Percentiles rank a stretch among this genome's conserved stretches.
Evolutionary conservation across 1,140 invertebrate genomes (phyloP).

Genomic region (roundworm (Caenorhabditis elegans)): DNA sequence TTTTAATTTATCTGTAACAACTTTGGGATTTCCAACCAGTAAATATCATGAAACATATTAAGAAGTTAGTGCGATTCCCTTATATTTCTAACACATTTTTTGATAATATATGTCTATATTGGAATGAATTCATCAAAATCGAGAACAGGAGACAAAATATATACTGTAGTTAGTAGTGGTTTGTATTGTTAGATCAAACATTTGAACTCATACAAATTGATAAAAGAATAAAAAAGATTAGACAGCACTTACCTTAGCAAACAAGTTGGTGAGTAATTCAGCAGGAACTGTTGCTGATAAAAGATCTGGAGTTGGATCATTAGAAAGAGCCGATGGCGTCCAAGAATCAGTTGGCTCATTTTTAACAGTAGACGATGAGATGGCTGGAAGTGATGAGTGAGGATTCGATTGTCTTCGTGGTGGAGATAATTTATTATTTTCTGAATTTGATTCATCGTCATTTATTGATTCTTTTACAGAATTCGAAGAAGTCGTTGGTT

Average conservation of each 20-base stretch:
- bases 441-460: neutral
- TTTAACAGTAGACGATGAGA: neutral
- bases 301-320: constrained; percentile 2
- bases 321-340: neutral
- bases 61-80: no score
- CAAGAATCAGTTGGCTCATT: neutral
- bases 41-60: no score
- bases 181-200: no score
- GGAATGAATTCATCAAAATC: no score
- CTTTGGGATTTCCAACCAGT: no score
- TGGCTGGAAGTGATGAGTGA: neutral
- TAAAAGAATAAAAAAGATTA: no score
- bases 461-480: constrained; percentile 8
- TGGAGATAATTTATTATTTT: neutral
- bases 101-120: no score
- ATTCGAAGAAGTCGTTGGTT: neutral
- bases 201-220: no score
- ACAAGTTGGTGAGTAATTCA: neutral
- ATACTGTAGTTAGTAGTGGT: no score
- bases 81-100: no score
- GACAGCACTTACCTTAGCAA: neutral
- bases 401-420: neutral
- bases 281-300: neutral
- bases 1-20: no score
- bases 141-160: no score